Base-by-base conservation (phyloP, 37 sponge, comb jelly and placozoan species). In the Diacarnus erythraeanus region DNA sequence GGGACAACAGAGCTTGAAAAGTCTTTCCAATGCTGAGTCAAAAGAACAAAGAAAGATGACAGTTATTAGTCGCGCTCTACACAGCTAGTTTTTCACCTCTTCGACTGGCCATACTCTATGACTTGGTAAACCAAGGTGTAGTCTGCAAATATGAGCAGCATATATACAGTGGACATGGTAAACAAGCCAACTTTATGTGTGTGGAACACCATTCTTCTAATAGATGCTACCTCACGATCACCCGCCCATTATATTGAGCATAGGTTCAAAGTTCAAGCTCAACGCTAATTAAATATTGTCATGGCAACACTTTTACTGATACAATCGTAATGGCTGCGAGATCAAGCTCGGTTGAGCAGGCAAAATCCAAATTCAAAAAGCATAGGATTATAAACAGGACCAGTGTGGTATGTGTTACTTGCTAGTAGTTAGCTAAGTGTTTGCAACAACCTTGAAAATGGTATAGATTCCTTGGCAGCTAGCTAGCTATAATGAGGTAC, bases 101-200 rank as follows among this genome's bases (percentile, higher is more conserved):
- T 72, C 0, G 80, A 25, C n/a, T 68, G 42, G 0, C 89, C 88
- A 64, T 84, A 84, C 38, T 92, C 88, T 27, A 92, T 83, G 36
- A 92, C 92, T 18, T 81, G 65, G 36, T 80, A 84, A 57, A 87
- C 89, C 6, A 71, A 26, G 18, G 77, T 56, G 47, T 80, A 79
- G 70, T 92, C 92, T n/a, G 79, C 84, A 34, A 72, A 92, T 26
- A 84, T 2, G 30, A 92, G 41, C 27, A 92, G 56, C 22, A 84
- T 47, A 54, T 87, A 84, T 47, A 84, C 92, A 3, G 41, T 27
- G 0, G 58, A 18, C 20, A 80, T 31, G 15, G 36, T 57, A 10
- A 38, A n/a, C n/a, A 92, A 41, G 18, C 92, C 92, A 29, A 84
- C 42, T 5, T 84, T 83, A 65, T 84, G 74, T 0, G 38, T 57